Percentiles rank a stretch among this genome's conserved stretches.
Evolutionary conservation across 2,113 vertebrate species (phyloP).

Genomic region (Gobio gobio): DNA sequence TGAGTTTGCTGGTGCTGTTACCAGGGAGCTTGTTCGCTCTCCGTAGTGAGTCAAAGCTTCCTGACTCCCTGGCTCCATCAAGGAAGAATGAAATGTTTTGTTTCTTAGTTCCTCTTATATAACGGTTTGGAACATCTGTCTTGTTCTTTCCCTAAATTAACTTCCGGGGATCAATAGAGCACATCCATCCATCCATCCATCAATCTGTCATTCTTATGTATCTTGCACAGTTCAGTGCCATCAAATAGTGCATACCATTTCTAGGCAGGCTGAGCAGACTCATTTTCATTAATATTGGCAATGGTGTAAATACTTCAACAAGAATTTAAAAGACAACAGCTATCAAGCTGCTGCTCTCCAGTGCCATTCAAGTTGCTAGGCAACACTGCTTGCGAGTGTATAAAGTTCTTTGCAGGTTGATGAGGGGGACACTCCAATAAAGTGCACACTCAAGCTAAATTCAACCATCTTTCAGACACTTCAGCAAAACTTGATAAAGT

Average conservation of each 20-base stretch:
- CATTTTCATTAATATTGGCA: conserved; percentile 21
- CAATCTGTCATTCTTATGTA: conserved; percentile 5
- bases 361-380: conserved; percentile 34
- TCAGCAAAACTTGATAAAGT: conserved; percentile 4
- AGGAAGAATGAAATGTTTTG: conserved; percentile 50
- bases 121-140: neutral
- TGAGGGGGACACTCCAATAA: conserved; percentile 9
- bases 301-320: conserved; percentile 28
- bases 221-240: conserved; percentile 25
- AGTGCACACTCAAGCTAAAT: conserved; percentile 7
- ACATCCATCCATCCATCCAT: conserved; percentile 24
- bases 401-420: neutral
- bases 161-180: conserved; percentile 24
- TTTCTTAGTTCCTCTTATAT: neutral
- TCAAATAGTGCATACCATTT: neutral
- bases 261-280: neutral
- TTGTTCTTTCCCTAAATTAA: conserved; percentile 11
- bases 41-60: conserved; percentile 74
- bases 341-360: neutral
- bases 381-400: neutral
- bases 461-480: neutral
- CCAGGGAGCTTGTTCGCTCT: conserved; percentile 67
- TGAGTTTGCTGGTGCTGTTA: conserved; percentile 71
- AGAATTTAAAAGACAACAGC: conserved; percentile 19
- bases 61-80: conserved; percentile 67